Conservation (phyloP, 2,888 invertebrate genomes). For the Chloroclysta siterata region DNA sequence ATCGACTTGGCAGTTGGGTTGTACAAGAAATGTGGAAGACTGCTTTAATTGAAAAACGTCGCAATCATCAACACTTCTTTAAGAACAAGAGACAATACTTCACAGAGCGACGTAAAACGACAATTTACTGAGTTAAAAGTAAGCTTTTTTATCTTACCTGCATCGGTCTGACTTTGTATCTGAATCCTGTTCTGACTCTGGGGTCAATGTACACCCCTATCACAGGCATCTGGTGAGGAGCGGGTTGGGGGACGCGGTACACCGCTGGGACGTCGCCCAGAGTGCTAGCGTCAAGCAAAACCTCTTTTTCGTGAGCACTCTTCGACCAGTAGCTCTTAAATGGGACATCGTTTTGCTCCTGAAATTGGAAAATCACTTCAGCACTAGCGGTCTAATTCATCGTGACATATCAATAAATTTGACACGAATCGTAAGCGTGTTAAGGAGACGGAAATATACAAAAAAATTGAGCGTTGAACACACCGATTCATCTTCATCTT, state of each 20-base stretch:
- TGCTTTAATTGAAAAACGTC: constrained; percentile 53
- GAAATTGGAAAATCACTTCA: constrained; percentile 40
- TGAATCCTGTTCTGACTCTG: constrained; percentile 89
- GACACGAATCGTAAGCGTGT: constrained; percentile 24
- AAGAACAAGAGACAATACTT: constrained; percentile 59
- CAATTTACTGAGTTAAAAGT: constrained; percentile 50
- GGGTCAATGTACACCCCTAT: constrained; percentile 90
- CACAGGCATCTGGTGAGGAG: constrained; percentile 87
- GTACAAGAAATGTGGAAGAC: constrained; percentile 74
- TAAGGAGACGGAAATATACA: constrained; percentile 9
- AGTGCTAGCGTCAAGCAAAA: constrained; percentile 83
- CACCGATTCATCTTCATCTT: constrained; percentile 40
- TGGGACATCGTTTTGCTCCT: constrained; percentile 68
- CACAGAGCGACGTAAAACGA: constrained; percentile 58
- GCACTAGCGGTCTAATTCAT: constrained; percentile 24
- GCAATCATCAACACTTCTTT: constrained; percentile 78
- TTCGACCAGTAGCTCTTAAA: constrained; percentile 65
- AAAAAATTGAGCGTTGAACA: constrained; percentile 12
- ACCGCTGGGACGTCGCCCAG: constrained; percentile 88
- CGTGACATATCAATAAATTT: constrained; percentile 27
- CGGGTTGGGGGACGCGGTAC: constrained; percentile 86
- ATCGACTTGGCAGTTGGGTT: background rate
- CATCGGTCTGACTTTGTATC: constrained; percentile 89
- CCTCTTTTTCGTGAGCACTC: constrained; percentile 62
- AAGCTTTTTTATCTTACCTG: constrained; percentile 78